Evolutionary conservation across 2,888 invertebrate genomes (phyloP), one percentile per base, ranked within the genome.

Genomic region (Polyploca ridens): DNA sequence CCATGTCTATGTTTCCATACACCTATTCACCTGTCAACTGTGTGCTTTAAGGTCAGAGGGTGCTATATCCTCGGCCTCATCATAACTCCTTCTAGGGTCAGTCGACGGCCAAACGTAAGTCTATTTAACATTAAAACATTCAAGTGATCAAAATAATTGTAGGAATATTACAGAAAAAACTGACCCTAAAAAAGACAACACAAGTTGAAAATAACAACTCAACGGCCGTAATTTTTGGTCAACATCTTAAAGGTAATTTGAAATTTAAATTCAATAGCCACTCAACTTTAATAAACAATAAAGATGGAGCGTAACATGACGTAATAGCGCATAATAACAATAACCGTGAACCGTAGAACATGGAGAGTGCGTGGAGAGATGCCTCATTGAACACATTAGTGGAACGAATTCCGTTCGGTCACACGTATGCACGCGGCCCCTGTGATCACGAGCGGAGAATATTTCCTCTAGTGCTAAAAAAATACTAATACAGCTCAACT

Each of bases 361-460:
- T 67, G 70, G 71, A 66, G 71, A 66, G 66, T 63, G 65, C 54
- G 54, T 54, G 54, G 61, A 61, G 16, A 19, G 61, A 64, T 67
- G 77, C 67, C 72, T 69, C 78, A 79, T 81, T 78, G 76, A 73
- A 63, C 71, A 72, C 74, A 69, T 66, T 66, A 66, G 70, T 70
- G 79, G 73, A 78, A 79, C 82, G 66, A 77, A 81, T 76, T 58
- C 62, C 33, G 33, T 44, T 75, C 71, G 57, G 38, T 61, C 61
- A 41, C 61, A 19, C 61, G 27, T 13, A n/a, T 13, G 61, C 27
- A 27, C 27, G 19, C 61, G 11, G 54, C 54, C 54, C 54, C 3
- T 54, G 19, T 54, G 10, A 19, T 54, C 19, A 54, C 54, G 7
- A 54, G 54, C 54, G 54, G 16, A 19, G n/a, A 46, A 46, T 7